A percentile compares a stretch with the other conserved stretches of the same genome.
phyloP scores from a whole-genome alignment of 2,113 vertebrate species.

The Pithys albifrons region DNA sequence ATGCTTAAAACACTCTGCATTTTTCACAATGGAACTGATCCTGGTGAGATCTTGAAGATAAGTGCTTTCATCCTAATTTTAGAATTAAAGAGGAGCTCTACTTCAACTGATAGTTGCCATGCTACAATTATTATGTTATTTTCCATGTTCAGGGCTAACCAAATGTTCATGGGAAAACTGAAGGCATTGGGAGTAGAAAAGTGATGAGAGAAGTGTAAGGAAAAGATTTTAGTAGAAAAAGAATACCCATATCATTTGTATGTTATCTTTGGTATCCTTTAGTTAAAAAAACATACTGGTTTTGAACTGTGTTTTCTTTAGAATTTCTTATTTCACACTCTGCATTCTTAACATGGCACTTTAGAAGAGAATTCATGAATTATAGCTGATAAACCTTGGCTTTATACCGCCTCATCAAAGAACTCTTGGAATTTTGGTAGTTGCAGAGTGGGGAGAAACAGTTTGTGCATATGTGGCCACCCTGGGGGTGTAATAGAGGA shows the following conservation, averaged over 20 bases:
- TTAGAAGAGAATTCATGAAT: neutral
- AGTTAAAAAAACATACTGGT: neutral
- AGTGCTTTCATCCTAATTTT: neutral
- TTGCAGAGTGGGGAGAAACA: neutral
- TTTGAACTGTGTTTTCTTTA: neutral
- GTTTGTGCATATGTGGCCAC: neutral
- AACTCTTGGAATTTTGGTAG: neutral
- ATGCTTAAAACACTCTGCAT: neutral
- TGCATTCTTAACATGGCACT: neutral
- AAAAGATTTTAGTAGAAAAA: neutral
- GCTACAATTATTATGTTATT: neutral
- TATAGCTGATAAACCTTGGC: neutral
- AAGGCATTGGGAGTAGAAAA: neutral
- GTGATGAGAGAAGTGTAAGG: neutral
- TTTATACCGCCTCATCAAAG: neutral
- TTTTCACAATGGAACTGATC: neutral
- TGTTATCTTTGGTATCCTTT: neutral
- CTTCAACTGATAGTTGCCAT: neutral
- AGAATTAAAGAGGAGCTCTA: neutral
- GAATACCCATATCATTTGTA: neutral
- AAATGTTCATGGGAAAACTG: neutral
- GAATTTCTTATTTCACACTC: neutral
- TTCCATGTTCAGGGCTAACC: rapidly evolving
- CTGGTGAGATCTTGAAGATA: neutral
- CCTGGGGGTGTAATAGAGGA: neutral